Evolutionary conservation across 2,113 vertebrate species (phyloP), one percentile per base, ranked within the genome.

Genomic region (Halcyon senegalensis): DNA sequence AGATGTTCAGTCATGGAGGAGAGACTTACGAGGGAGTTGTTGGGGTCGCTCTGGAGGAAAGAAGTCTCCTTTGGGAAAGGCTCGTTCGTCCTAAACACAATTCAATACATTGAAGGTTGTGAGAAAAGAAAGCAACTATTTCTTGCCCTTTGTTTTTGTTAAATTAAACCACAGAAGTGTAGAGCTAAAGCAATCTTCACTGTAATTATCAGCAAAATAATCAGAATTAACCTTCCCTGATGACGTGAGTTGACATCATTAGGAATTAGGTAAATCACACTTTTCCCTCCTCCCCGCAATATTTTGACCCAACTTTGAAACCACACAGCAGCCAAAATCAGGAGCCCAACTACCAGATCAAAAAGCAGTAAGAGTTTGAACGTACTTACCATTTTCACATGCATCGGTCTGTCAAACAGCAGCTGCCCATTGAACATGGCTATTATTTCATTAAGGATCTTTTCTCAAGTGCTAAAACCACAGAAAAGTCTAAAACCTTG

Each of bases 341-440:
- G 50, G 4, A 44, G 35, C 10, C 67, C 37, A 44, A 31, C 1
- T 23, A 21, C 4, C 68, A 48, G 44, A 2, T 11, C 20, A 25
- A 50, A 73, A 44, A 11, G 25, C 37, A 74, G 33, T 0, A 43
- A 44, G 16, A 44, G 43, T 4, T 7, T n/a, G 59, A 27, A 15
- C 2, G 1, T 18, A 97, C 99, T 97, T 97, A 99, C 99, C 99
- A 99, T 98, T 98, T 99, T 99, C 33, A 99, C 99, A 0, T 99
- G 99, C 99, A 99, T 99, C 18, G 99, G 98, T 89, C 99, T 98
- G 96, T 99, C 99, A 95, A 99, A 99, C 7, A 99, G 97, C 96
- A 99, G 98, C 82, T 99, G 99, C 20, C 99, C 99, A 48, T 99
- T 99, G 90, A 99, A 99, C 99, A 99, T 99, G 2, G 99, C 99